phyloP scores from a whole-genome alignment of 2,797 vertebrate genomes.

The Alexandromys oeconomus region DNA sequence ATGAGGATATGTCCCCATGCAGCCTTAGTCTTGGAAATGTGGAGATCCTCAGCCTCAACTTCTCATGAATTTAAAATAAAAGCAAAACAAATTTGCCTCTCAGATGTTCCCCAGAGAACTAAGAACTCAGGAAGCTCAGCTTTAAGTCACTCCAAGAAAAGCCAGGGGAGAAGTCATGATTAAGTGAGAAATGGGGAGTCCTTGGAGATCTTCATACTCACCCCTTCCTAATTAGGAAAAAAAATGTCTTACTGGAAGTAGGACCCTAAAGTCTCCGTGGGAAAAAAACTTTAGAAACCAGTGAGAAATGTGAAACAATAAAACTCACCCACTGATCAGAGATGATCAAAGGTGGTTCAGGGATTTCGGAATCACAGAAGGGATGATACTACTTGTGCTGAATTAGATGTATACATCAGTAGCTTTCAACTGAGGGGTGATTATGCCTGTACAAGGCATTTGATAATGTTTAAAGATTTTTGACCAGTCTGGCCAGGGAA shows the following conservation, averaged over 20 bases:
- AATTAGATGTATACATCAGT: not conserved
- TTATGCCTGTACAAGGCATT: not conserved
- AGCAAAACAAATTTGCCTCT: not conserved
- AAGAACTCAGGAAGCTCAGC: not conserved
- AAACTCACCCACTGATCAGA: not conserved
- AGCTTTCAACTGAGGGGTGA: not conserved
- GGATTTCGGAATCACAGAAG: not conserved
- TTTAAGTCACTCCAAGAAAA: not conserved
- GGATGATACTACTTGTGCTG: not conserved
- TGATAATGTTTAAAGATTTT: not conserved
- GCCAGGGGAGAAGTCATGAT: not conserved
- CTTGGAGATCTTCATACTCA: not conserved
- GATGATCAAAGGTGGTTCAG: not conserved
- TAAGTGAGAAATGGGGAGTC: not conserved
- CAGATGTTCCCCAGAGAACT: not conserved
- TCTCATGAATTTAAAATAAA: not conserved
- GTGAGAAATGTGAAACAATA: not conserved
- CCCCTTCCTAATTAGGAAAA: not conserved
- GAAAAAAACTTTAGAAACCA: conserved; percentile 16
- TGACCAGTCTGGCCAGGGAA: not conserved
- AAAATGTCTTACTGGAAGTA: not conserved
- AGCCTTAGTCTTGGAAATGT: not conserved
- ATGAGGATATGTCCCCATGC: not conserved
- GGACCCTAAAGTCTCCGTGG: not conserved
- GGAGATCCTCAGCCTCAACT: not conserved